Evolutionary conservation across 2,888 invertebrate species (phyloP).

Genomic region (Perizoma flavofasciatum): DNA sequence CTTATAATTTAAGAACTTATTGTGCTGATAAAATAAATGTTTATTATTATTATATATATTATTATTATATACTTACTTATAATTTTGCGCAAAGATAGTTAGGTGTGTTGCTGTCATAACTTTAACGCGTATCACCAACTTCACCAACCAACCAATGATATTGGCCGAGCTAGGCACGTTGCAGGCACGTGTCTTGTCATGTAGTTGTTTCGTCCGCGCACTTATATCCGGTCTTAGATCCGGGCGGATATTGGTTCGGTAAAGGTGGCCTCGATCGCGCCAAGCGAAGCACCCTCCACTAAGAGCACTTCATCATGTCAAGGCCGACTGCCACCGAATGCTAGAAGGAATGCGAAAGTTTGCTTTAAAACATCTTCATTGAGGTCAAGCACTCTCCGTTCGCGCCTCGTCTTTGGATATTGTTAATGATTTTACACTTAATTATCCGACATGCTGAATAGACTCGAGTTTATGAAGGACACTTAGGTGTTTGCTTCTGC

Average conservation of each 20-base stretch:
- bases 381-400: slow-evolving; percentile 51
- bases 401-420: slow-evolving; percentile 36
- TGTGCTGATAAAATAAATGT: no score
- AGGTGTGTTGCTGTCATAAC: no score
- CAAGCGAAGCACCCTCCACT: slow-evolving; percentile 59
- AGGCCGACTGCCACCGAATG: slow-evolving; percentile 50
- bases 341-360: slow-evolving; percentile 53
- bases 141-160: no score
- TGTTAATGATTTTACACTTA: slow-evolving; percentile 37
- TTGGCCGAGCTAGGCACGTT: not conserved
- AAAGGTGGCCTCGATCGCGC: slow-evolving; percentile 57
- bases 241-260: slow-evolving; percentile 57
- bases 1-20: no score
- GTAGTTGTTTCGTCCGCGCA: slow-evolving; percentile 34
- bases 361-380: slow-evolving; percentile 50
- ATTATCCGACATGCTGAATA: slow-evolving; percentile 29
- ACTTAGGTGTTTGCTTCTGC: slow-evolving; percentile 19
- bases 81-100: no score
- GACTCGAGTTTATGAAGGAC: slow-evolving; percentile 30
- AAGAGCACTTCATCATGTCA: slow-evolving; percentile 55
- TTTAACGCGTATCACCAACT: no score
- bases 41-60: no score
- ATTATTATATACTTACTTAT: no score
- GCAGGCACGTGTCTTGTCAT: slow-evolving; percentile 9
- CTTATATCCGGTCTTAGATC: slow-evolving; percentile 44